phyloP scores from a whole-genome alignment of 2,113 vertebrate species.

The Neotragus pygmaeus region DNA sequence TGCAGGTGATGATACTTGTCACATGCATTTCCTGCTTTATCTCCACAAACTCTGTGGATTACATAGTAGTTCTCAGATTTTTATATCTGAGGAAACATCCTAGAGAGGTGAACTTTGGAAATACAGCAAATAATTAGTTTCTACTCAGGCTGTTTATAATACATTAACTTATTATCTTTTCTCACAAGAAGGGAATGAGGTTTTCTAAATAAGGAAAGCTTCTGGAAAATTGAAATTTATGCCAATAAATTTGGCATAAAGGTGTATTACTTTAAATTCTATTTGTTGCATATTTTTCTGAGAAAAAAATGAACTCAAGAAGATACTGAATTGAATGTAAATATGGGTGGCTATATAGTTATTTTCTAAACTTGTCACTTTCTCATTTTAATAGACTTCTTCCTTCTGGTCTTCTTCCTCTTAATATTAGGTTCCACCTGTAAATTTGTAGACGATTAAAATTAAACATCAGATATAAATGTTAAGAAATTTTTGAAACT shows the following conservation, averaged over 20 bases:
- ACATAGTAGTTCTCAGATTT: not conserved
- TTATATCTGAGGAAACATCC: not conserved
- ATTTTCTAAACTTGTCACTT: not conserved
- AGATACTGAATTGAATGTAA: not conserved
- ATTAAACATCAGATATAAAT: not conserved
- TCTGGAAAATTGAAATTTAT: conserved; percentile 4
- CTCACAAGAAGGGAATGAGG: not conserved
- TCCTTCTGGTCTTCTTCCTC: not conserved
- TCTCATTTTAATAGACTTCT: not conserved
- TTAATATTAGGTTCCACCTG: not conserved
- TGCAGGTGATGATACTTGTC: not conserved
- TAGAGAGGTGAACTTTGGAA: not conserved
- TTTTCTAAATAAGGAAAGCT: not conserved
- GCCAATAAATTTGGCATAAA: too few relatives aligned
- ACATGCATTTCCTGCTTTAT: not conserved
- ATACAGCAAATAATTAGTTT: not conserved
- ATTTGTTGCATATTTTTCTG: not conserved
- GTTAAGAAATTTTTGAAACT: not conserved
- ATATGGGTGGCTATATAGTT: not conserved
- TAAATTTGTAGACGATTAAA: not conserved
- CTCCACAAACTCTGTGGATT: not conserved
- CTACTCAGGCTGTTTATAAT: not conserved
- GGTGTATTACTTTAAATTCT: not conserved
- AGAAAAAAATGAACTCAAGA: not conserved
- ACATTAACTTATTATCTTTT: not conserved